Evolutionary conservation across 2,113 vertebrate genomes (phyloP), one percentile per base, ranked within the genome.

Genomic region (Shinisaurus crocodilurus): DNA sequence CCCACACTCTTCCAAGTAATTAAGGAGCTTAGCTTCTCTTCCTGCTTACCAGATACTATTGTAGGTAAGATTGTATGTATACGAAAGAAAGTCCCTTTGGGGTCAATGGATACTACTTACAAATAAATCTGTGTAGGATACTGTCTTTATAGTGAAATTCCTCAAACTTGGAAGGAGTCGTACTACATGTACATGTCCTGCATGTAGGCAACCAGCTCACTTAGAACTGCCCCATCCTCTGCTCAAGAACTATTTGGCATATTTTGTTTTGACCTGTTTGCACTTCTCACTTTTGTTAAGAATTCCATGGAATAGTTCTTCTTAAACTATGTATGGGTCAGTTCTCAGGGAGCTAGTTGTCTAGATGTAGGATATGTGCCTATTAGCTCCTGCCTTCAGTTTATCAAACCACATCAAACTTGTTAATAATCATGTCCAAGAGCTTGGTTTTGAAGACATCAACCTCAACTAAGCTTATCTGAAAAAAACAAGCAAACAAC

Each of bases 271-370:
- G 86, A 90, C 27, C 10, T 29, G 69, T 18, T 63, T 87, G 25
- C 6, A 32, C 60, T 69, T 29, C 48, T 45, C 25, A 40, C 2
- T 67, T 74, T 86, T n/a, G 29, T n/a, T 54, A 54, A 37, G 83
- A 88, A 16, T 83, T 82, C 77, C 92, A 75, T 80, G 74, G 34
- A 93, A 90, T 81, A 82, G 25, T 63, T 27, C 54, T 82, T 29
- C 2, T 57, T 54, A 1, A n/a, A 2, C 32, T 20, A 4, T n/a
- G 32, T 50, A 50, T 57, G 12, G 50, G 6, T 57, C 32, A 34
- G 32, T 32, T 54, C 50, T 81, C 29, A 34, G 16, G 27, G 15
- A n/a, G 27, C 37, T 18, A 40, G 43, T 4, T 45, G 27, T 18
- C 3, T 18, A 45, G 27, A 3, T 79, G 16, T 12, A 57, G 6